Evolutionary conservation across 1,140 invertebrate species (phyloP).

Genomic region (Drusus annulatus): DNA sequence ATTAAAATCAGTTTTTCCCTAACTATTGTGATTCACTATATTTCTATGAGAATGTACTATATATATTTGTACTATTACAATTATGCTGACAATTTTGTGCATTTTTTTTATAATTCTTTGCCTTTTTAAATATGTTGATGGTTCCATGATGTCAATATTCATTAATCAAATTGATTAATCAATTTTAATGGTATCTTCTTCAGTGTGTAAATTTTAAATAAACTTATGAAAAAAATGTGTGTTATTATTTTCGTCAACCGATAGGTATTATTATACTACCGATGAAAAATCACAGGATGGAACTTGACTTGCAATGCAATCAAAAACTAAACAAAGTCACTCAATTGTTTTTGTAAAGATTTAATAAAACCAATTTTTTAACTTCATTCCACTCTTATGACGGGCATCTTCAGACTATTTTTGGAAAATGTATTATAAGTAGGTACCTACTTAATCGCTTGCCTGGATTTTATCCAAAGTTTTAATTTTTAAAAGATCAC

Average conservation of each 20-base stretch:
- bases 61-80: constrained; percentile 33
- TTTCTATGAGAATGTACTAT: constrained; percentile 21
- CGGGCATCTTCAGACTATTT: too few relatives aligned
- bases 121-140: constrained; percentile 16
- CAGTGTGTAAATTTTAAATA: constrained; percentile 41
- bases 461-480: too few relatives aligned
- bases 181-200: constrained; percentile 40
- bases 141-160: constrained; percentile 28
- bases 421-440: too few relatives aligned
- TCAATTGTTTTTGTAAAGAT: too few relatives aligned
- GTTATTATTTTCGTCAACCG: neutral
- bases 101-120: constrained; percentile 20
- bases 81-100: constrained; percentile 7
- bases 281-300: too few relatives aligned
- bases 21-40: constrained; percentile 21
- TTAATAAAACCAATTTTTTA: too few relatives aligned
- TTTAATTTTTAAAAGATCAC: too few relatives aligned
- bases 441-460: too few relatives aligned
- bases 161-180: constrained; percentile 29
- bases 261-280: too few relatives aligned
- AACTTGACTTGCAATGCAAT: too few relatives aligned
- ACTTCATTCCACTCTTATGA: too few relatives aligned
- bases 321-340: too few relatives aligned
- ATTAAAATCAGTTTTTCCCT: neutral
- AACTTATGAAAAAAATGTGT: constrained; percentile 25